These are phyloP conservation scores for Leuciscus waleckii DNA, from an alignment of 2,797 vertebrate genomes.

Conservation along the genomic window DNA sequence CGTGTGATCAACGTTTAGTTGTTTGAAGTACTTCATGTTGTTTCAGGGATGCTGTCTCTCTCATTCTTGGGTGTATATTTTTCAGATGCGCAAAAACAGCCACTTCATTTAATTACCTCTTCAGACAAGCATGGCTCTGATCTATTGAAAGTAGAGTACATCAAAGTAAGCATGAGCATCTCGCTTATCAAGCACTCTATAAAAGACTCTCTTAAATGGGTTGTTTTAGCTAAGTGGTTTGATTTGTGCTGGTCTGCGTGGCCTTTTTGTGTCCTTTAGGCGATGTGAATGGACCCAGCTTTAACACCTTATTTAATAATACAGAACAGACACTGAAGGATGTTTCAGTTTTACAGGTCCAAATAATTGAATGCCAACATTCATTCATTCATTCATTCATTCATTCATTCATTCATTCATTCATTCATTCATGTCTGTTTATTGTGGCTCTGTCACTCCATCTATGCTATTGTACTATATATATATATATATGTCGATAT, in stretches of 20 bases:
- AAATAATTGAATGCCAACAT: neutral
- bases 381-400: neutral
- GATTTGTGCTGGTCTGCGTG: neutral
- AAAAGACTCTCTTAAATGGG: conserved; percentile 16
- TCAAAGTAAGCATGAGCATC: conserved; percentile 79
- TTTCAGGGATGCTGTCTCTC: neutral
- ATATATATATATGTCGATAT: too few species aligned
- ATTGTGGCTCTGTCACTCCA: too few species aligned
- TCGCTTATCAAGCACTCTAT: neutral
- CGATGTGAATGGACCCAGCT: conserved; percentile 86
- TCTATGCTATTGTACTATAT: too few species aligned
- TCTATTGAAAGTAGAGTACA: conserved; percentile 92
- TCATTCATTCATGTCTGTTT: too few species aligned
- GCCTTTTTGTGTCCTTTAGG: conserved; percentile 74
- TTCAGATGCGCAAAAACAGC: conserved; percentile 76
- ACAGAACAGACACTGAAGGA: conserved; percentile 92
- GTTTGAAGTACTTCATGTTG: conserved; percentile 5
- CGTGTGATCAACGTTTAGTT: neutral
- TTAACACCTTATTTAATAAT: conserved; percentile 86
- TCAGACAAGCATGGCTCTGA: conserved; percentile 85
- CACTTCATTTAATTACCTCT: conserved; percentile 89
- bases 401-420: neutral
- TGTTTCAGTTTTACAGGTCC: conserved; percentile 50
- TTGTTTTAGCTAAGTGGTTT: neutral
- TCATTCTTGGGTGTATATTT: conserved; percentile 34